Evolutionary conservation across 1,140 invertebrate species (phyloP), one percentile per base, ranked within the genome.

Genomic region (Tribolium madens): DNA sequence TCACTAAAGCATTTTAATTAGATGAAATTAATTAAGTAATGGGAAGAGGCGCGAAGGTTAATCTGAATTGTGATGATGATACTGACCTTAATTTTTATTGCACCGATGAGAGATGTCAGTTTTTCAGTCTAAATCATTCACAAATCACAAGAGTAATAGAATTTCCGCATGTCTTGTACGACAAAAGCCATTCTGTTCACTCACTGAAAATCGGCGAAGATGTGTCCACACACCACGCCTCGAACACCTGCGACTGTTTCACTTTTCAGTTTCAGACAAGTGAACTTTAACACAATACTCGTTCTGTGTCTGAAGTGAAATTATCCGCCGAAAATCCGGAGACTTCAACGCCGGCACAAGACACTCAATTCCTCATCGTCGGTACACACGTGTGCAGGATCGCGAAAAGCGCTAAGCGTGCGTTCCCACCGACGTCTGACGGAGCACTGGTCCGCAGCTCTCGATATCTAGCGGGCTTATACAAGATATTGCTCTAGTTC

Each of bases 401-500:
- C 71, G 73, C 57, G 47, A 21, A 36, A 33, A 47, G 26, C 36
- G 52, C 14, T 26, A 17, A 52, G 47, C 75, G 76, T 80, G 71
- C 79, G 69, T 73, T 76, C 81, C 72, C 74, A 53, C 26, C 81
- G 79, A 79, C 73, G 77, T 73, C 73, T 73, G 76, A 78, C 73
- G 77, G 77, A 76, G 79, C 69, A 81, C 81, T 81, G 81, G 77
- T 75, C 77, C 78, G 76, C 73, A 75, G 76, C 77, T 69, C 76
- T 69, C 73, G 79, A 75, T 79, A 79, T 77, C 79, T 79, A 50
- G 52, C 72, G 71, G 69, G 77, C 79, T 80, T 80, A 80, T 78
- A 80, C 79, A 76, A 80, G 75, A 81, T 50, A 78, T 57, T 81
- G 80, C 80, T 81, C 80, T 76, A 81, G 80, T 77, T 81, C 79